Percentiles rank a stretch among this genome's conserved stretches.
These are phyloP conservation scores for Labeo catla DNA, from an alignment of 2,113 vertebrate genomes.

Conservation along the genomic window DNA sequence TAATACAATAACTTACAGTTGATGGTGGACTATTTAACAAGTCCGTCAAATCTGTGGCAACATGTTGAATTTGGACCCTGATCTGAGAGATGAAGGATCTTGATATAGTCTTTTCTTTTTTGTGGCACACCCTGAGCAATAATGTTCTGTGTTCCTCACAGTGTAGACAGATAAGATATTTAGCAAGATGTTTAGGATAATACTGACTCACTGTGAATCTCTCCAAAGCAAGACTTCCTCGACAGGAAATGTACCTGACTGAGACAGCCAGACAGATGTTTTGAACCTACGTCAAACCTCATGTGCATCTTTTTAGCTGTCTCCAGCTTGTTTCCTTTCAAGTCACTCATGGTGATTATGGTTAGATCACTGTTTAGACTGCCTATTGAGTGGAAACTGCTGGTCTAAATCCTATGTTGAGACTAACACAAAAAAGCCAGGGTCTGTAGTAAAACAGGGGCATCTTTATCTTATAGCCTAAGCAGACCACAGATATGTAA, in stretches of 20 bases:
- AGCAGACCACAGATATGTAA: not conserved
- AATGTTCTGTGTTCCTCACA: not conserved
- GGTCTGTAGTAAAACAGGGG: not conserved
- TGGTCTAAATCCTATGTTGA: conserved; percentile 10
- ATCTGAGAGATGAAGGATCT: not conserved
- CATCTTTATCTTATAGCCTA: not conserved
- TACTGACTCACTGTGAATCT: conserved; percentile 1
- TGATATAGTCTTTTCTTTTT: not conserved
- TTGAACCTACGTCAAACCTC: conserved; percentile 13
- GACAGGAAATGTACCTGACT: conserved; percentile 1
- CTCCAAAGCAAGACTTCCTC: not conserved
- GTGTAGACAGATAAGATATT: conserved; percentile 16
- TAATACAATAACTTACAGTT: too few species aligned
- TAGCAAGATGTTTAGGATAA: not conserved
- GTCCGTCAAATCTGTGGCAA: not conserved
- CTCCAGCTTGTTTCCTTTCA: conserved; percentile 13
- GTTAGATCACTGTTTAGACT: conserved; percentile 36
- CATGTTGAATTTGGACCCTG: not conserved
- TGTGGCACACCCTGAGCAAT: not conserved
- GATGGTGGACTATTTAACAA: too few species aligned
- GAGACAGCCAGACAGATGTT: conserved; percentile 8
- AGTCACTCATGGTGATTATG: conserved; percentile 1
- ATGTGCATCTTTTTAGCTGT: not conserved
- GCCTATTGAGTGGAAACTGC: not conserved
- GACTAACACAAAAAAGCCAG: not conserved